Base-by-base conservation (phyloP, 2,797 vertebrate species). In the Syndactyla subalaris region DNA sequence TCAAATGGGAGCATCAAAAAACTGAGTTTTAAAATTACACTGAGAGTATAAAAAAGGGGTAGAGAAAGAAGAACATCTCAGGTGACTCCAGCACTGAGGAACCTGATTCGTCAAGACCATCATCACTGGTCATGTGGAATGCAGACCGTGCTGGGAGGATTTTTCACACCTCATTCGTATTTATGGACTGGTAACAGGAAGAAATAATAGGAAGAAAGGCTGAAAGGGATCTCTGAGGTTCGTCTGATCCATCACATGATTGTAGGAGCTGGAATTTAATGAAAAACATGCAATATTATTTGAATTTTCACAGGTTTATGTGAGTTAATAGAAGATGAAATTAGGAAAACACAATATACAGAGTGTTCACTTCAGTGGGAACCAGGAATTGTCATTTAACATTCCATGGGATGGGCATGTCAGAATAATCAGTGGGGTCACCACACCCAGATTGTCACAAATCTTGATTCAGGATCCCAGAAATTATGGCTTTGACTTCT, bases 21-120 rank as follows among this genome's bases (percentile, higher is more conserved):
- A 79, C 19, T 4, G 6, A 52, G 2, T 0, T 6, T 34, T 68
- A n/a, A 20, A 17, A 27, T 78, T 14, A 7, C 2, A 18, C 3
- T 19, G 29, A 19, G 34, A 12, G 29, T 4, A 26, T 17, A 1
- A 34, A 62, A 39, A 62, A 67, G 18, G 6, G 14, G 10, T 5
- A 21, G 73, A 48, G 57, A 36, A 86, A 92, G 22, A 83, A 43
- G 11, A 74, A 5, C 26, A 46, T 18, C 32, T 72, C 9, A 15
- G 16, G 36, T 27, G 38, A 24, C 19, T 66, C 21, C 21, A 62
- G 3, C 6, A 9, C 10, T 22, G 43, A 49, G 48, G 13, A 32
- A 52, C 9, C 36, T 10, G 12, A 16, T 41, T 52, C 9, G n/a
- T 34, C 36, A 46, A 32, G 10, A 26, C 15, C 18, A 52, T 39